These are phyloP conservation scores for Sthenelais limicola DNA, from an alignment of 2,888 invertebrate genomes.

Conservation along the genomic window DNA sequence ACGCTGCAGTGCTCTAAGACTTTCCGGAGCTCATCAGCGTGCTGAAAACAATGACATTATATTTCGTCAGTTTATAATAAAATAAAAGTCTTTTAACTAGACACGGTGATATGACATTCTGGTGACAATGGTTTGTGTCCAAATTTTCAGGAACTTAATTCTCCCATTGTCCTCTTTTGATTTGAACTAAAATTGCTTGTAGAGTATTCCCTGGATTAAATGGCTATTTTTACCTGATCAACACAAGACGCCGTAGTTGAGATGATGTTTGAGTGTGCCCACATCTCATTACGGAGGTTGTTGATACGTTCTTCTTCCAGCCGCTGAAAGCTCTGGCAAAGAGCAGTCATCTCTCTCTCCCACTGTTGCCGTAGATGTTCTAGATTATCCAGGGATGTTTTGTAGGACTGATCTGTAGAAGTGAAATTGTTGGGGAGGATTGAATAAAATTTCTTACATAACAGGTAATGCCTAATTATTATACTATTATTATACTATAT, in stretches of 20 bases:
- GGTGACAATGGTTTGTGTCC: too few relatives aligned
- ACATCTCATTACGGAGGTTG: conserved; percentile 54
- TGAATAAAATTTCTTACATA: too few relatives aligned
- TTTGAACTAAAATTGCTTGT: too few relatives aligned
- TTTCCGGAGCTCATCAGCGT: conserved; percentile 26
- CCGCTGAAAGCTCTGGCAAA: conserved; percentile 48
- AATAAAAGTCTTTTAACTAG: background rate
- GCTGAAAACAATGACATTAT: conserved; percentile 26
- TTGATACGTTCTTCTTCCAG: conserved; percentile 55
- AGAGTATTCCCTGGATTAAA: too few relatives aligned
- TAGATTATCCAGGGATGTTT: conserved; percentile 34
- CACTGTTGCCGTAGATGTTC: conserved; percentile 42
- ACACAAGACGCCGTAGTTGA: conserved; percentile 56
- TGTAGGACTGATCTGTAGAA: conserved; percentile 41
- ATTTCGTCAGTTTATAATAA: background rate
- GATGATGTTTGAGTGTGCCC: conserved; percentile 57
- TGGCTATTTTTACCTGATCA: conserved; percentile 56
- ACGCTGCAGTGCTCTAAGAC: conserved; percentile 36
- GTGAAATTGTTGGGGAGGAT: too few relatives aligned
- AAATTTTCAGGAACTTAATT: too few relatives aligned
- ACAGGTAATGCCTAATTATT: too few relatives aligned
- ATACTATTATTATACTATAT: too few relatives aligned
- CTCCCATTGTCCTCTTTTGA: too few relatives aligned
- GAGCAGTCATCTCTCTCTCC: conserved; percentile 41
- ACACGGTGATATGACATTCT: background rate